Evolutionary conservation across 2,113 vertebrate species (phyloP).

Genomic region (Cairina moschata): DNA sequence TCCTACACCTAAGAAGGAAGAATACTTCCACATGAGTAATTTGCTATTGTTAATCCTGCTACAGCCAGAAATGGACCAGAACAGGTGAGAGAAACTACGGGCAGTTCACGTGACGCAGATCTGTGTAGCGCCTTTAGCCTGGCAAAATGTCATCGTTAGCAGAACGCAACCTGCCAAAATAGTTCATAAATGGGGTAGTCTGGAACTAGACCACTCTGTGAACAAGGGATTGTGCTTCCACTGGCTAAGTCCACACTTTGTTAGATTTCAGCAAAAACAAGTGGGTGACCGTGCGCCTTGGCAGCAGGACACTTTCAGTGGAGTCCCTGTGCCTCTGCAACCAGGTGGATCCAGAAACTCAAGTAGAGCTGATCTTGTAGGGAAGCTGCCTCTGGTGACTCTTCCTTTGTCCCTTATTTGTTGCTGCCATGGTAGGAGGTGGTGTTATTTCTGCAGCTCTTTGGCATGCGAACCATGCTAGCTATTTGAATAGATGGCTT

Average conservation of each 20-base stretch:
- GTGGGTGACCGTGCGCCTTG: neutral
- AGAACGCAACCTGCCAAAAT: neutral
- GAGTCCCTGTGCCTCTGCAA: neutral
- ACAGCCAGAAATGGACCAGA: conserved; percentile 12
- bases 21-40: conserved; percentile 20
- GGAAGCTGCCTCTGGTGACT: neutral
- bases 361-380: neutral
- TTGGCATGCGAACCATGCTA: neutral
- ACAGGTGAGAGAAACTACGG: neutral
- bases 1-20: conserved; percentile 12
- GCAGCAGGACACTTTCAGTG: neutral
- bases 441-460: neutral
- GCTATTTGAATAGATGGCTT: neutral
- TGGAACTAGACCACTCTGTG: neutral
- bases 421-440: neutral
- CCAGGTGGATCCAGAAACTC: neutral
- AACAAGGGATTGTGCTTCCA: neutral
- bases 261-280: neutral
- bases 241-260: neutral
- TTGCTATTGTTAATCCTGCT: conserved; percentile 6
- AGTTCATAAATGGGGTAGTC: neutral
- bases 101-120: neutral
- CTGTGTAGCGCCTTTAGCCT: neutral
- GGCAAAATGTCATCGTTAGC: neutral
- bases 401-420: neutral